Evolutionary conservation across 2,888 invertebrate genomes (phyloP).

Genomic region (Ligdia adustata): DNA sequence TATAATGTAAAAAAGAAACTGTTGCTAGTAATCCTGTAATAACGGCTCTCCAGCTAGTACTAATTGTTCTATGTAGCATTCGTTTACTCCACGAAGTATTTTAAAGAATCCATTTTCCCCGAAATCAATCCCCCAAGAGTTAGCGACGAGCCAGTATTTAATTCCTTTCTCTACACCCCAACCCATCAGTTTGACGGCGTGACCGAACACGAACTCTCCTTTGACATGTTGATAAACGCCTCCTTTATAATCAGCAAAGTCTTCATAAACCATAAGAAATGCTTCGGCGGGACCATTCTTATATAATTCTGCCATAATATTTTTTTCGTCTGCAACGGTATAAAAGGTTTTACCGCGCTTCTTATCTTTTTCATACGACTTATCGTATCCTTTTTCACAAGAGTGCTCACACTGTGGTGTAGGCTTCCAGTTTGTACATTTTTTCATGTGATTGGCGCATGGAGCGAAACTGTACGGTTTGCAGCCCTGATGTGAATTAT

Average conservation of each 20-base stretch:
- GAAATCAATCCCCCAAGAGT: slow-evolving; percentile 94
- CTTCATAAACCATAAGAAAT: not conserved
- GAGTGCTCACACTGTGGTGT: not conserved
- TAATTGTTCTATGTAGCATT: not conserved
- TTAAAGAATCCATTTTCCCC: slow-evolving; percentile 86
- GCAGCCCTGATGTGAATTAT: not conserved
- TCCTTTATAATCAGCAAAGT: not conserved
- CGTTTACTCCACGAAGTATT: not conserved
- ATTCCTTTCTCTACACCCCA: slow-evolving; percentile 88
- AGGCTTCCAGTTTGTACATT: not conserved
- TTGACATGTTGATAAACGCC: not conserved
- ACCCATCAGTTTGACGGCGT: slow-evolving; percentile 91
- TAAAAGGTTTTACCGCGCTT: not conserved
- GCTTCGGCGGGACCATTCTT: not conserved
- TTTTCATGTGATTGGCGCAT: not conserved
- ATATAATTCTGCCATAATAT: not conserved
- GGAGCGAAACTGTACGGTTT: not conserved
- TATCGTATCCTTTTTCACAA: slow-evolving; percentile 70
- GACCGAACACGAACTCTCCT: slow-evolving; percentile 85
- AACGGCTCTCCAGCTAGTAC: not conserved
- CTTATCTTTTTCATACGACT: not conserved
- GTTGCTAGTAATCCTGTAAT: not conserved
- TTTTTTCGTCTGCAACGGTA: too few relatives aligned
- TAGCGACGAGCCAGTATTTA: slow-evolving; percentile 92
- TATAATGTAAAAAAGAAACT: too few relatives aligned